Conservation (phyloP, 1,140 invertebrate species). For the Achroia grisella region DNA sequence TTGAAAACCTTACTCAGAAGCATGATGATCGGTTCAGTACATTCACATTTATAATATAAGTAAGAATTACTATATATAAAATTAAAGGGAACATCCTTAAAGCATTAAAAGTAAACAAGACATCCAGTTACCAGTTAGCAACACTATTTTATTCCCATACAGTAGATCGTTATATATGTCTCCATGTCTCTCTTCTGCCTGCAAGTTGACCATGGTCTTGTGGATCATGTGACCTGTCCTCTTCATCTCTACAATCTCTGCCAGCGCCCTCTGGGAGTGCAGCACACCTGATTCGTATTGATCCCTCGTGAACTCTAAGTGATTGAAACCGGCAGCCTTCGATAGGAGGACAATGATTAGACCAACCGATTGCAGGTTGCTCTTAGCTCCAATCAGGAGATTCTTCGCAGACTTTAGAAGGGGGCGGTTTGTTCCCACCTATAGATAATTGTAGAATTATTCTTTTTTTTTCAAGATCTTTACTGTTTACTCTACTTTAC, state of each 20-base stretch:
- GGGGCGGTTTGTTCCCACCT: conserved; percentile 61
- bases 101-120: no score
- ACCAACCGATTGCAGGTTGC: conserved; percentile 90
- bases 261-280: conserved; percentile 81
- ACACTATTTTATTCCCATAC: conserved; percentile 94
- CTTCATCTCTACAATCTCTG: conserved; percentile 96
- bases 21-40: no score
- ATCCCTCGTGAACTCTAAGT: conserved; percentile 25
- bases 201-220: conserved; percentile 87
- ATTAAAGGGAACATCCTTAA: no score
- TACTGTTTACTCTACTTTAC: no score
- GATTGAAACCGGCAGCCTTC: conserved; percentile 78
- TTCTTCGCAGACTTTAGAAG: conserved; percentile 58
- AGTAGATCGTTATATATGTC: conserved; percentile 48
- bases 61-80: no score
- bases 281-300: conserved; percentile 46
- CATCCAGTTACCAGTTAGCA: conserved; percentile 79
- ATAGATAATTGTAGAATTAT: neutral
- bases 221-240: conserved; percentile 93
- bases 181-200: conserved; percentile 53
- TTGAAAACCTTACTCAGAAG: no score
- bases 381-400: conserved; percentile 69
- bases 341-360: conserved; percentile 89
- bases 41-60: no score
- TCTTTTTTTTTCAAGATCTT: no score